These are phyloP conservation scores for Tetanocera ferruginea DNA, from an alignment of 2,888 invertebrate genomes.

Conservation along the genomic window DNA sequence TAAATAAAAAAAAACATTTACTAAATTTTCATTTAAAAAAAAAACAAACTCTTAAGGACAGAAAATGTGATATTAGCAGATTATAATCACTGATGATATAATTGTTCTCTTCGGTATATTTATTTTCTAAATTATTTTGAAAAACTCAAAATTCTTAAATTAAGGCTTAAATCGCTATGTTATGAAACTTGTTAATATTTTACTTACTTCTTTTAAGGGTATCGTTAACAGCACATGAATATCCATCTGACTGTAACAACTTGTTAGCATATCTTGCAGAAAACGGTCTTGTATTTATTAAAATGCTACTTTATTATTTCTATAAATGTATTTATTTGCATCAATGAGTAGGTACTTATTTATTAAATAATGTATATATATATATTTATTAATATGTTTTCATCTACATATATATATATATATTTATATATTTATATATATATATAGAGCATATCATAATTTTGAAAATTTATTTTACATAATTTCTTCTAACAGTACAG, in stretches of 20 bases:
- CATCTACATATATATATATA: constrained; percentile 25
- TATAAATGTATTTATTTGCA: constrained; percentile 38
- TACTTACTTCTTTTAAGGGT: background rate
- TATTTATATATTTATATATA: constrained; percentile 32
- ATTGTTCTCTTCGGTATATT: too few species aligned
- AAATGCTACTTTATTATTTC: constrained; percentile 21
- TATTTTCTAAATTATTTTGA: too few species aligned
- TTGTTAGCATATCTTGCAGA: too few species aligned
- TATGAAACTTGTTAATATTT: background rate
- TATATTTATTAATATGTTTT: constrained; percentile 1
- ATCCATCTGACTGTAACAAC: background rate
- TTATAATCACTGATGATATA: too few species aligned
- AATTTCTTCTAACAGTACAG: constrained; percentile 20
- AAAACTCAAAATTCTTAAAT: too few species aligned
- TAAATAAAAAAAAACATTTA: too few species aligned
- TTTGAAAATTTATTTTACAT: constrained; percentile 25
- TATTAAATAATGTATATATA: constrained; percentile 22
- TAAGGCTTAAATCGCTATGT: too few species aligned
- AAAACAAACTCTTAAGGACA: too few species aligned
- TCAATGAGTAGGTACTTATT: constrained; percentile 31
- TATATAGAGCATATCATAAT: constrained; percentile 33
- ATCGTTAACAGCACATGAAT: background rate
- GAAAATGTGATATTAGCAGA: too few species aligned
- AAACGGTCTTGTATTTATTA: constrained; percentile 6
- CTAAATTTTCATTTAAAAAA: too few species aligned